These are phyloP conservation scores for Danaus melanippus DNA, from an alignment of 1,140 invertebrate genomes.

Conservation along the genomic window DNA sequence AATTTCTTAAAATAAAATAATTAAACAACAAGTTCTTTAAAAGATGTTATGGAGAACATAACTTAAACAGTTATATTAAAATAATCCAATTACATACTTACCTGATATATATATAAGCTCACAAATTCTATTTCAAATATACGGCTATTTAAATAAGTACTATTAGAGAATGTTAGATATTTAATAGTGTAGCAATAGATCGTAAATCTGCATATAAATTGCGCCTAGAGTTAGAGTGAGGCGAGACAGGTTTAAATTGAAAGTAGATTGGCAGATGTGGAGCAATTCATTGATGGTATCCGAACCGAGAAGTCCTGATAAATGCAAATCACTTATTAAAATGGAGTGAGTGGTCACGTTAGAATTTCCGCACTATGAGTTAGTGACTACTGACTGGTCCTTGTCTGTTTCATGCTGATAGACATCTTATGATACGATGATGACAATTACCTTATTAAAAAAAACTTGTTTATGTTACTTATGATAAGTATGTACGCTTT, in stretches of 20 bases:
- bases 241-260: conserved; percentile 14
- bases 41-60: no score
- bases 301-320: conserved; percentile 10
- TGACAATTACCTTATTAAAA: background rate
- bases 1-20: no score
- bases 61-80: no score
- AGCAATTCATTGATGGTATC: conserved; percentile 10
- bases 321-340: conserved; percentile 20
- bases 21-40: no score
- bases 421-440: conserved; percentile 5
- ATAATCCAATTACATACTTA: no score
- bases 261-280: conserved; percentile 21
- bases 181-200: background rate
- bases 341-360: conserved; percentile 7
- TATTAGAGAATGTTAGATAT: no score
- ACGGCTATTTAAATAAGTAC: no score
- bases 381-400: no score
- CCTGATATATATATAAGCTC: no score
- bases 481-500: conserved; percentile 1
- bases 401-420: background rate
- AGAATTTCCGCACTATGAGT: background rate
- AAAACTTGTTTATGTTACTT: conserved; percentile 7
- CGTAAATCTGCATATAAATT: conserved; percentile 18
- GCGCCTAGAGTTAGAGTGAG: conserved; percentile 4
- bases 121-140: no score